These are phyloP conservation scores for Amiota communis DNA, from an alignment of 2,888 invertebrate genomes.

Conservation along the genomic window DNA sequence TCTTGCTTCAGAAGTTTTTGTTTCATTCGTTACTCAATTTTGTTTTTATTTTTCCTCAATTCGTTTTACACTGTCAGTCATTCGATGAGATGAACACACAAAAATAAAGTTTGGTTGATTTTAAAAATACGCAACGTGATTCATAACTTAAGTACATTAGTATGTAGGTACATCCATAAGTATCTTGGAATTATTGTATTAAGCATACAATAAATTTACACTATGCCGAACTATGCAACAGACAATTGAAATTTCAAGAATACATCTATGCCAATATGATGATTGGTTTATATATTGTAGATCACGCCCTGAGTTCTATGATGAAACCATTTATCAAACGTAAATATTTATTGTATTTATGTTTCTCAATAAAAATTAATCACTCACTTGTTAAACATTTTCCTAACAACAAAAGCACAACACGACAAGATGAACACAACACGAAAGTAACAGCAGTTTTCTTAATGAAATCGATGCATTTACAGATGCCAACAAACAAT, in stretches of 20 bases:
- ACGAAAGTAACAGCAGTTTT: constrained; percentile 44
- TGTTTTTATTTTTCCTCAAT: too few species aligned
- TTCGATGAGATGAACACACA: constrained; percentile 51
- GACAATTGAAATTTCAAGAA: too few species aligned
- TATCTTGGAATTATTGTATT: too few species aligned
- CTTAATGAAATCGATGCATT: constrained; percentile 40
- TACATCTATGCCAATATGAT: too few species aligned
- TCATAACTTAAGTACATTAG: constrained; percentile 53
- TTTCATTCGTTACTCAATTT: neutral
- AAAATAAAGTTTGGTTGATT: constrained; percentile 56
- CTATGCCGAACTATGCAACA: too few species aligned
- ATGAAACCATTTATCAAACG: too few species aligned
- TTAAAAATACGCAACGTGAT: constrained; percentile 60
- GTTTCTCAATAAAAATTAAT: neutral
- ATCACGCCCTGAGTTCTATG: too few species aligned
- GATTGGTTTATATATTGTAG: too few species aligned
- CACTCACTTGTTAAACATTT: constrained; percentile 59
- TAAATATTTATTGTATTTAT: too few species aligned
- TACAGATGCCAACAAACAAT: constrained; percentile 20
- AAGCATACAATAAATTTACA: too few species aligned
- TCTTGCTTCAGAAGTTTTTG: constrained; percentile 30
- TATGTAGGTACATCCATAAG: too few species aligned
- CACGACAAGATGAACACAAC: constrained; percentile 16
- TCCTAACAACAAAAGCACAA: constrained; percentile 40
- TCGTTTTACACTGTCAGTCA: too few species aligned